phyloP scores from a whole-genome alignment of 2,797 vertebrate genomes.

The Paedocypris micromegethes region DNA sequence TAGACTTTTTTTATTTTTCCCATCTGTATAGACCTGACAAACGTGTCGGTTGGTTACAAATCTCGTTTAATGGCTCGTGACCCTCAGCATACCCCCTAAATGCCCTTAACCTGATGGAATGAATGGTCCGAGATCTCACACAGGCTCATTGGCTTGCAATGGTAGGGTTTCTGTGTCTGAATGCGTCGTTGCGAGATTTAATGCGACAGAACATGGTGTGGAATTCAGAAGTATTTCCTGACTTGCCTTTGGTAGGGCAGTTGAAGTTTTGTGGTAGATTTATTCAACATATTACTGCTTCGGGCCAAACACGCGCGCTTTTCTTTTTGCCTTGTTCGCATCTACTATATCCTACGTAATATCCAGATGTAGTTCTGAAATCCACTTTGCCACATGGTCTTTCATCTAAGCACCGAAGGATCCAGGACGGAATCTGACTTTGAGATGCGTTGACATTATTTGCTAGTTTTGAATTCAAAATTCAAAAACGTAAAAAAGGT shows the following conservation, averaged over 20 bases:
- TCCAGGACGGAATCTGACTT: neutral
- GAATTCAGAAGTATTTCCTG: slow-evolving; percentile 55
- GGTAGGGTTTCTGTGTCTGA: neutral
- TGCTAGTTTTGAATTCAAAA: too few species aligned
- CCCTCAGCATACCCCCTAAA: too few species aligned
- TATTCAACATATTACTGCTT: slow-evolving; percentile 53
- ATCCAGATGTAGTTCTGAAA: slow-evolving; percentile 30
- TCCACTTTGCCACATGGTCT: slow-evolving; percentile 13
- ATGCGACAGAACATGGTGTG: slow-evolving; percentile 40
- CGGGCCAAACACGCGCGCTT: slow-evolving; percentile 36
- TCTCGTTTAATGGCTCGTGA: too few species aligned
- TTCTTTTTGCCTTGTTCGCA: slow-evolving; percentile 32
- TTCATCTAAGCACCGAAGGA: slow-evolving; percentile 13
- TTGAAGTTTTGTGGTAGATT: slow-evolving; percentile 41
- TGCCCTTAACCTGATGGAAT: too few species aligned
- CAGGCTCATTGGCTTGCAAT: too few species aligned
- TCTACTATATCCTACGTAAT: slow-evolving; percentile 35
- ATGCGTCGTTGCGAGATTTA: slow-evolving; percentile 26
- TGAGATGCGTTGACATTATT: too few species aligned
- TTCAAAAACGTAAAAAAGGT: too few species aligned
- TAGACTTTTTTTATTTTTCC: too few species aligned
- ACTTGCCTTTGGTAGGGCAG: slow-evolving; percentile 45
- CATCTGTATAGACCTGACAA: too few species aligned
- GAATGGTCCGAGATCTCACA: too few species aligned
- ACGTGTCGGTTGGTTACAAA: too few species aligned